Evolutionary conservation across 2,113 vertebrate genomes (phyloP).

Genomic region (Kryptolebias marmoratus): DNA sequence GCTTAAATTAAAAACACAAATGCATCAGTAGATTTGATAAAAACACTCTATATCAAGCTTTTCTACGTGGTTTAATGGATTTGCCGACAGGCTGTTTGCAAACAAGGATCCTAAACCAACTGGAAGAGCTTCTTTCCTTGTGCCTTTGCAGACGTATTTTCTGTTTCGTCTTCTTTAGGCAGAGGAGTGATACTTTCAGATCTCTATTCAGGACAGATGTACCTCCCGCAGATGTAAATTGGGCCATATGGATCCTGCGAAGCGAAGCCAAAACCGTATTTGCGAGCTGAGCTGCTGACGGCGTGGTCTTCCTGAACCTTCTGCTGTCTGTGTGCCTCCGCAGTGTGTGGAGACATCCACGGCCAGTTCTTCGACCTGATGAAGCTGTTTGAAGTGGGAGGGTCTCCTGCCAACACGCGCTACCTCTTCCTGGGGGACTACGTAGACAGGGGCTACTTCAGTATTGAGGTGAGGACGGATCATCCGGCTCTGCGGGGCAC

Average conservation of each 20-base stretch:
- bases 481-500: not conserved
- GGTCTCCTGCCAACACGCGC: conserved; percentile 84
- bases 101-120: conserved; percentile 1
- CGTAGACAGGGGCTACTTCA: conserved; percentile 98
- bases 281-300: conserved; percentile 5
- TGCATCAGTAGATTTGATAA: too few relatives aligned
- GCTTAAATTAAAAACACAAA: too few relatives aligned
- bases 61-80: too few relatives aligned
- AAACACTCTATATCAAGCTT: too few relatives aligned
- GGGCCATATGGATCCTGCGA: conserved; percentile 47
- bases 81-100: not conserved
- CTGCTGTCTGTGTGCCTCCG: conserved; percentile 11
- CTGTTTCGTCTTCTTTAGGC: not conserved
- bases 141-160: not conserved
- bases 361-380: conserved; percentile 87
- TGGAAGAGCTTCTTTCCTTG: not conserved
- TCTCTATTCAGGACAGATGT: conserved; percentile 31
- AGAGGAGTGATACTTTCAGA: conserved; percentile 37
- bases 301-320: not conserved
- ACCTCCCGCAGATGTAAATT: conserved; percentile 48
- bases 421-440: conserved; percentile 87
- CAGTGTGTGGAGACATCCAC: conserved; percentile 85
- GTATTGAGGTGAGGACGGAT: conserved; percentile 79
- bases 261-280: conserved; percentile 6
- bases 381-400: conserved; percentile 86